Evolutionary conservation across 1,140 invertebrate species (phyloP), one percentile per base, ranked within the genome.

Genomic region (Psix sp.): DNA sequence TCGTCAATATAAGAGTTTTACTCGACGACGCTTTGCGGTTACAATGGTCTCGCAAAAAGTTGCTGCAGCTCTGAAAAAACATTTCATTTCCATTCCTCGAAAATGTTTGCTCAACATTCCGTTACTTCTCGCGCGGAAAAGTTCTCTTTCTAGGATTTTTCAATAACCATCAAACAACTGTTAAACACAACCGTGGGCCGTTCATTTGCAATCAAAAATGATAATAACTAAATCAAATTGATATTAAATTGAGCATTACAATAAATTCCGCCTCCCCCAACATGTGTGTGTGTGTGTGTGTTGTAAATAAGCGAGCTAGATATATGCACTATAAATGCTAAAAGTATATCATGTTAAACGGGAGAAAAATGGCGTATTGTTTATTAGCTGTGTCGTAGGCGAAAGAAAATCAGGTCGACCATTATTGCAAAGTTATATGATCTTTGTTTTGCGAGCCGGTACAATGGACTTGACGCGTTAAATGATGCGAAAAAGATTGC

Each of bases 321-420:
- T 68, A 68, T 59, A 54, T 57, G 33, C 51, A 54, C 57, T 38
- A 13, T 63, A 68, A 74, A 74, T 68, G 72, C 65, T 74, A 46
- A 52, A 59, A 68, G 68, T 74, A 74, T 68, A 68, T 74, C 72
- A 68, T 65, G 59, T 74, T 59, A 68, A 65, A 24, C 24, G 38
- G 21, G 15, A 26, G 24, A 59, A 74, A 68, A 68, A 68, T 52
- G 38, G 13, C 21, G 57, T 65, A 74, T 74, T 74, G 72, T 74
- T 67, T 63, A 63, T 63, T 65, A 65, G 26, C 60, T 31, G 7
- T 43, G 51, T 71, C 54, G 68, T 59, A 46, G 59, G 52, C 57
- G 51, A 59, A 65, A 48, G 52, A 65, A 65, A 70, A 70, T 42
- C 57, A 70, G 59, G 39, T 24, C 45, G 59, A 57, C 60, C 65